Evolutionary conservation across 2,888 invertebrate species (phyloP).

Genomic region (Tyria jacobaeae): DNA sequence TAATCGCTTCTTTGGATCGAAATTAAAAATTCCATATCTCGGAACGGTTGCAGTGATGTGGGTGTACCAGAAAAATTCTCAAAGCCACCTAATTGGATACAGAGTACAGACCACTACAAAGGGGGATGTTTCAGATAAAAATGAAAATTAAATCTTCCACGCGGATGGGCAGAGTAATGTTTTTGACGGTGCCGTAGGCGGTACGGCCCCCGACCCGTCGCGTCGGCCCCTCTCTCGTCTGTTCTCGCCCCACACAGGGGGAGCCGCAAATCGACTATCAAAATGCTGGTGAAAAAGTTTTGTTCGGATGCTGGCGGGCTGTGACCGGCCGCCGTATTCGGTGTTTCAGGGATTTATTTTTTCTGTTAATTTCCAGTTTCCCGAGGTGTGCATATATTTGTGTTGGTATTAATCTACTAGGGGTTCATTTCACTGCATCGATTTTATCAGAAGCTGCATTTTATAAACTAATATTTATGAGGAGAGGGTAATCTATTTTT

Average conservation of each 20-base stretch:
- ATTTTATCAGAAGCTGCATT: constrained; percentile 34
- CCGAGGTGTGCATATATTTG: constrained; percentile 27
- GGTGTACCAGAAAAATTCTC: constrained; percentile 78
- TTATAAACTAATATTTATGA: constrained; percentile 11
- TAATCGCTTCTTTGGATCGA: constrained; percentile 51
- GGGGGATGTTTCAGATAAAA: constrained; percentile 87
- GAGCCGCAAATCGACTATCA: constrained; percentile 85
- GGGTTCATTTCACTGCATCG: constrained; percentile 51
- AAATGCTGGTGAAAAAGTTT: constrained; percentile 79
- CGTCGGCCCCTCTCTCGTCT: constrained; percentile 31
- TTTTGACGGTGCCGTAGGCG: constrained; percentile 84
- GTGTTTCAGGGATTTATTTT: constrained; percentile 63
- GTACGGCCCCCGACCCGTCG: constrained; percentile 44
- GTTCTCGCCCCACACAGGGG: constrained; percentile 50
- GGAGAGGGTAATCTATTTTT: neutral
- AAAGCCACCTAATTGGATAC: constrained; percentile 86
- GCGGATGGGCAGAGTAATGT: constrained; percentile 86
- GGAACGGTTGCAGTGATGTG: constrained; percentile 65
- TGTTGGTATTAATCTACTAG: constrained; percentile 17
- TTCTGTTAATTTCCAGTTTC: constrained; percentile 52
- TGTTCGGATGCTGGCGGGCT: constrained; percentile 73
- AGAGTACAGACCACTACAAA: constrained; percentile 85
- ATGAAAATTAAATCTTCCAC: constrained; percentile 87
- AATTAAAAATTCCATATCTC: constrained; percentile 86
- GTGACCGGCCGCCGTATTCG: constrained; percentile 74